Conservation (phyloP, 2,888 invertebrate species). For the Sphaerophoria rueppellii region DNA sequence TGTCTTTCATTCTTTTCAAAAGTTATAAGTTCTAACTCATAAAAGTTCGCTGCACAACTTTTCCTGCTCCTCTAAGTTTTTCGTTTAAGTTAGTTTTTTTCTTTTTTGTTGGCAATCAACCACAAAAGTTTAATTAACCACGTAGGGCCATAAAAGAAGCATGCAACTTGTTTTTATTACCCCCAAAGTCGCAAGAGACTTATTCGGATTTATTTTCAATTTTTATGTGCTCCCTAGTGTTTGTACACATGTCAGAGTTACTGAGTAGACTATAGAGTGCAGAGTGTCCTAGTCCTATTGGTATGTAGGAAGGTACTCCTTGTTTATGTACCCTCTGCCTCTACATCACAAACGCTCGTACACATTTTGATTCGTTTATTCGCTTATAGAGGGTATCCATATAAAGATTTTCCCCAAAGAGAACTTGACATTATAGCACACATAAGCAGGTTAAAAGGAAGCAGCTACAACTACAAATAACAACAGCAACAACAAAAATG, state of each 20-base stretch:
- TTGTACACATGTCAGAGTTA: constrained; percentile 25
- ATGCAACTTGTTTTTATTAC: constrained; percentile 47
- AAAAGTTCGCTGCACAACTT: constrained; percentile 34
- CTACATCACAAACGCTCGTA: too few relatives aligned
- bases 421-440: constrained; percentile 7
- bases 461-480: too few relatives aligned
- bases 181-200: constrained; percentile 38
- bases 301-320: too few relatives aligned
- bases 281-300: background rate
- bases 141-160: constrained; percentile 39
- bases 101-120: constrained; percentile 19
- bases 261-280: background rate
- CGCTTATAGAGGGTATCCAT: background rate
- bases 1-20: background rate
- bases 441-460: background rate
- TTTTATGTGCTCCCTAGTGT: constrained; percentile 38
- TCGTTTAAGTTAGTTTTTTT: background rate
- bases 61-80: constrained; percentile 15
- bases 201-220: constrained; percentile 41
- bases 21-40: constrained; percentile 7
- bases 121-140: constrained; percentile 46
- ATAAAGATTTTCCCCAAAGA: constrained; percentile 3
- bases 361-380: too few relatives aligned
- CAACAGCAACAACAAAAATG: background rate
- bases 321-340: too few relatives aligned